Evolutionary conservation across 2,888 invertebrate genomes (phyloP), one percentile per base, ranked within the genome.

Genomic region (Synanthedon andrenaeformis): DNA sequence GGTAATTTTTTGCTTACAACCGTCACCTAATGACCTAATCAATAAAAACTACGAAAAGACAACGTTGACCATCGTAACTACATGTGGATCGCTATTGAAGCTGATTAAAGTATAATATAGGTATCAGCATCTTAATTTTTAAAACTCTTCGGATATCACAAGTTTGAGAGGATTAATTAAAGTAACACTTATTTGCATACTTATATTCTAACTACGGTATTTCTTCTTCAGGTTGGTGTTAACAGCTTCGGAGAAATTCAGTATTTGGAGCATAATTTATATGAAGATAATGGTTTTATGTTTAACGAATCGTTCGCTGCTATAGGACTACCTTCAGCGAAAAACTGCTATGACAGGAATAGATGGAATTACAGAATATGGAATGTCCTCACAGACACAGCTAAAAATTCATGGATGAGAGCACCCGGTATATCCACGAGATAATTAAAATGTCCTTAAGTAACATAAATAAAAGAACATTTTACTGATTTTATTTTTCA

Each of bases 161-260:
- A 28, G 28, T 8, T 8, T 28, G 28, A 35, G 35, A 10, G 3
- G 35, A 28, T 2, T 35, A 35, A 3, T 35, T 35, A 10, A 35
- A 8, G 35, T 35, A 35, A 0, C 1, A 35, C 35, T 35, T 35
- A 35, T 10, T 35, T 35, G 10, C 10, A 1, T 35, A 35, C 35
- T 10, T 0, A 5, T 35, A 10, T 35, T 35, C 1, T 1, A 35
- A 35, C 35, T 35, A 35, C 35, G 2, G 10, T 35, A 10, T 35
- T 35, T 35, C 2, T 2, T 10, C 35, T 35, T 35, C 19, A 71
- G 80, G 66, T 74, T 12, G 71, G 60, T 0, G 70, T 79, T 0
- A 72, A 86, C 60, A 72, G 76, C n/a, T 57, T 72, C 0, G 91
- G 90, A 10, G 73, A 72, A 35, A 86, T 91, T 42, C 87, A 89